These are phyloP conservation scores for Temnothorax curvispinosus DNA, from an alignment of 1,140 invertebrate species.

Conservation along the genomic window DNA sequence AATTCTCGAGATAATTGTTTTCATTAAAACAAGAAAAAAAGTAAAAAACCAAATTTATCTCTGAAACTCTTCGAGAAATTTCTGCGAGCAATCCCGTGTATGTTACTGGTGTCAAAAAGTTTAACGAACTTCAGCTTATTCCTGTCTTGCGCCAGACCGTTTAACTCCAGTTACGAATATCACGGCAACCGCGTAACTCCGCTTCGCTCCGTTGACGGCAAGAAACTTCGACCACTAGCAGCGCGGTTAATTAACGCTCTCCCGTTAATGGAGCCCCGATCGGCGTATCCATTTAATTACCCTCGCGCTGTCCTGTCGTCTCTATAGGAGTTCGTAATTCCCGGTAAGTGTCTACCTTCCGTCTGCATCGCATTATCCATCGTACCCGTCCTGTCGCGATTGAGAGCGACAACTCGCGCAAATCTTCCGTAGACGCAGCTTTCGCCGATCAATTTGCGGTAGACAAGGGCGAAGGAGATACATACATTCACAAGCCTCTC, in stretches of 20 bases:
- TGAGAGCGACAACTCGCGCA: slow-evolving; percentile 37
- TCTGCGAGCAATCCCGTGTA: neutral
- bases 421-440: neutral
- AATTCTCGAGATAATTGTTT: neutral
- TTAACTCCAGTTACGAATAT: slow-evolving; percentile 50
- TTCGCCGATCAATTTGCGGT: slow-evolving; percentile 37
- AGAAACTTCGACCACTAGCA: slow-evolving; percentile 51
- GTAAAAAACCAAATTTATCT: neutral
- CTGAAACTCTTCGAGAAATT: neutral
- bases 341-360: slow-evolving; percentile 40
- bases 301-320: slow-evolving; percentile 29
- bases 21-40: neutral
- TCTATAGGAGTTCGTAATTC: slow-evolving; percentile 33
- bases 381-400: neutral
- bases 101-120: slow-evolving; percentile 18
- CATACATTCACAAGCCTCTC: neutral
- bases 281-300: slow-evolving; percentile 58
- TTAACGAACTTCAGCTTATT: slow-evolving; percentile 43
- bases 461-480: neutral
- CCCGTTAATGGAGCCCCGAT: slow-evolving; percentile 58
- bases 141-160: slow-evolving; percentile 18
- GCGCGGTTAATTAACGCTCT: slow-evolving; percentile 61
- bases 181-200: slow-evolving; percentile 42
- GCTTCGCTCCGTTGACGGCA: slow-evolving; percentile 33
- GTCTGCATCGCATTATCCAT: slow-evolving; percentile 47